Base-by-base conservation (phyloP, 2,888 invertebrate genomes). In the Gordius sp. region DNA sequence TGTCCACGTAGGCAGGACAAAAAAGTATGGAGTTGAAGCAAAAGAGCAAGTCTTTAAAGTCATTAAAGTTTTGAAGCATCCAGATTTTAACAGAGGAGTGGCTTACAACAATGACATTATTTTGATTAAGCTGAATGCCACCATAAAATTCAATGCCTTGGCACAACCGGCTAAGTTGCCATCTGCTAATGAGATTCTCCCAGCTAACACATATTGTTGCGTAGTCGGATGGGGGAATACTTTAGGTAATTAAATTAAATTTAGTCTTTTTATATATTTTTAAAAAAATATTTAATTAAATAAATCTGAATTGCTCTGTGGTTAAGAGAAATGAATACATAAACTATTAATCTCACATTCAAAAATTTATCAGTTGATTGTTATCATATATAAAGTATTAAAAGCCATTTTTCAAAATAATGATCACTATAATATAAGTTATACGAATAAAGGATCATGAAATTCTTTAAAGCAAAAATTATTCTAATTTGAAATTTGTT, bases 211-310 rank as follows among this genome's bases (percentile, higher is more conserved):
- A 4, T 47, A 47, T 47, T 47, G 47, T 20, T 47, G 47, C 23
- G 47, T 47, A 23, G 47, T 20, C 20, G 47, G 47, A n/a, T 47
- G 47, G 47, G 47, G 47, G 8, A 20, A 47, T 18, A 47, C 47
- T 4, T n/a, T n/a, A 20, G 47, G 47, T 47, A n/a, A 33, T 13
- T n/a, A 13, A 13, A 13, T 33, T 8, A 33, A 13, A 33, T 33
- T 33, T n/a, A 33, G n/a, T 33, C 39, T 33, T 33, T 33, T 33
- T 33, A 13, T 8, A 33, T 13, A n/a, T n/a, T n/a, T n/a, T n/a
- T n/a, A n/a, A n/a, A n/a, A n/a, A n/a, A n/a, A n/a, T n/a, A n/a
- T n/a, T n/a, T n/a, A n/a, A n/a, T n/a, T n/a, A n/a, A n/a, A n/a
- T n/a, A n/a, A n/a, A n/a, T n/a, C n/a, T n/a, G n/a, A n/a, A n/a